These are phyloP conservation scores for Pelosia muscerda DNA, from an alignment of 2,888 invertebrate species.

Conservation along the genomic window DNA sequence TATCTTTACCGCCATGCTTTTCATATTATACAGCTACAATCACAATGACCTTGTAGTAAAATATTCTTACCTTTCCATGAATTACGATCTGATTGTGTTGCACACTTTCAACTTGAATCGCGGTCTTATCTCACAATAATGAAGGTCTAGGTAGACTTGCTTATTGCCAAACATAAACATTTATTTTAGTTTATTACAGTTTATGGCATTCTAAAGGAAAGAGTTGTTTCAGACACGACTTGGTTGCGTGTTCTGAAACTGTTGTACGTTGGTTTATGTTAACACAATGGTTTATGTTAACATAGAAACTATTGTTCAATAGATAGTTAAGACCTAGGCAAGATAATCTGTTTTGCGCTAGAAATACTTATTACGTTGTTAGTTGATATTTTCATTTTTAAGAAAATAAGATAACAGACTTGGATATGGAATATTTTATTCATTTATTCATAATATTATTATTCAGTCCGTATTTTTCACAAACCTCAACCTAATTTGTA, in stretches of 20 bases:
- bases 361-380: too few relatives aligned
- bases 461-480: too few relatives aligned
- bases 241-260: not conserved
- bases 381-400: too few relatives aligned
- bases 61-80: not conserved
- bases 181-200: not conserved
- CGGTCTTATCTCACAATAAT: not conserved
- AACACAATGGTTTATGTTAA: not conserved
- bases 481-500: too few relatives aligned
- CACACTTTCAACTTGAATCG: not conserved
- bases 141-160: not conserved
- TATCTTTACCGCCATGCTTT: slow-evolving; percentile 11
- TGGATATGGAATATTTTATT: too few relatives aligned
- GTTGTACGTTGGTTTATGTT: not conserved
- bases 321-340: too few relatives aligned
- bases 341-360: too few relatives aligned
- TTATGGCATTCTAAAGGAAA: not conserved
- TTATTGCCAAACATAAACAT: not conserved
- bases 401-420: too few relatives aligned
- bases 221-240: not conserved
- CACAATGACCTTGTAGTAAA: slow-evolving; percentile 26
- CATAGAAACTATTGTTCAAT: not conserved
- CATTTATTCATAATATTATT: too few relatives aligned
- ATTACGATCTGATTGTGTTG: not conserved
- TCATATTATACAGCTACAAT: slow-evolving; percentile 30